Conservation (phyloP, 2,888 invertebrate genomes). For the Drosophila niveifrons region DNA sequence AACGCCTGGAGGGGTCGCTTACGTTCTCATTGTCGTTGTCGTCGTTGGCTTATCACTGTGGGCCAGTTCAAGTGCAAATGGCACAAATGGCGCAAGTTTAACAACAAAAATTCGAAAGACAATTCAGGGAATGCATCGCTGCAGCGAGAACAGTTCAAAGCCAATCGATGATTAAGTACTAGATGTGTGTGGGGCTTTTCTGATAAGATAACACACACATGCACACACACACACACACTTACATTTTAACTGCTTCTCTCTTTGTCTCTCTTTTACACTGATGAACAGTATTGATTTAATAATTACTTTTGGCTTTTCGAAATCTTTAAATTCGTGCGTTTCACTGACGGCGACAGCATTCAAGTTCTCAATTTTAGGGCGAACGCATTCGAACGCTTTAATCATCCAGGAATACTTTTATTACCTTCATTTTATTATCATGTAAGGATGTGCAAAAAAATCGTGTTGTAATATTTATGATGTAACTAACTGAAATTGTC, state of each 20-base stretch:
- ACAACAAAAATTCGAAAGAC: conserved; percentile 28
- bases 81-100: conserved; percentile 60
- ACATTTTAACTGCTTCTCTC: neutral
- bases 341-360: conserved; percentile 48
- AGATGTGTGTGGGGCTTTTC: conserved; percentile 51
- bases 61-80: conserved; percentile 78
- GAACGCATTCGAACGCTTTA: conserved; percentile 5
- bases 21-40: conserved; percentile 1
- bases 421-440: conserved; percentile 1
- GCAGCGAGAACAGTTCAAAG: conserved; percentile 2
- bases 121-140: conserved; percentile 42
- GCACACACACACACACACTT: neutral
- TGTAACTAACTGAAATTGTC: conserved; percentile 23
- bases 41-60: conserved; percentile 43
- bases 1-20: conserved; percentile 8
- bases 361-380: conserved; percentile 36
- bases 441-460: conserved; percentile 40
- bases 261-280: conserved; percentile 4
- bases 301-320: conserved; percentile 41
- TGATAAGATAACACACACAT: conserved; percentile 69
- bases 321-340: conserved; percentile 68
- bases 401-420: neutral
- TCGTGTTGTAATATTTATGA: neutral
- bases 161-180: conserved; percentile 50
- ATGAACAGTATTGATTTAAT: conserved; percentile 52